These are phyloP conservation scores for Cyrtodaria siliqua DNA, from an alignment of 2,888 invertebrate genomes.

Conservation along the genomic window DNA sequence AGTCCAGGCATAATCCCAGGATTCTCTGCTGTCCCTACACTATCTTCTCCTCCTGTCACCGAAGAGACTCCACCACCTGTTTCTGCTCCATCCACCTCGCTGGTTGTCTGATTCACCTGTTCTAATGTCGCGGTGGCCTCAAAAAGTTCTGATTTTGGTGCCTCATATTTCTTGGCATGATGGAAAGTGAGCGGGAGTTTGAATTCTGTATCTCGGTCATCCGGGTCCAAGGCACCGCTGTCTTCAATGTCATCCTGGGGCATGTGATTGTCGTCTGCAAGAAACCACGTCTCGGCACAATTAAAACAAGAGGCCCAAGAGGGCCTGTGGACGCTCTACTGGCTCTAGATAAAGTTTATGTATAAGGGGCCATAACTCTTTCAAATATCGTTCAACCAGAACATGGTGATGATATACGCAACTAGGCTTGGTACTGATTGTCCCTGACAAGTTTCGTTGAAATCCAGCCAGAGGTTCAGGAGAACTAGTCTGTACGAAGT, in stretches of 20 bases:
- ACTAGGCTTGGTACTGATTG: no score
- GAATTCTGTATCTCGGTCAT: conserved; percentile 59
- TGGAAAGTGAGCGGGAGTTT: conserved; percentile 19
- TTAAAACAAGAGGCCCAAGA: no score
- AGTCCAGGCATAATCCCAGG: neutral
- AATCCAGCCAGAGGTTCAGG: no score
- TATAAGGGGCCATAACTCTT: no score
- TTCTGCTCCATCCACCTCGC: neutral
- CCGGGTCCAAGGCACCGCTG: conserved; percentile 59
- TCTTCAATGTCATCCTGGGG: conserved; percentile 70
- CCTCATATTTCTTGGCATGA: conserved; percentile 17
- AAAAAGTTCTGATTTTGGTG: neutral
- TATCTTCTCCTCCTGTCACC: neutral
- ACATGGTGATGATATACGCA: no score
- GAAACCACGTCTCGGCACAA: no score
- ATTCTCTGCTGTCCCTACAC: neutral
- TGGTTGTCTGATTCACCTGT: conserved; percentile 1
- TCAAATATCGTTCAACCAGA: no score
- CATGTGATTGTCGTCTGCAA: conserved; percentile 68
- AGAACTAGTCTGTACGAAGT: no score
- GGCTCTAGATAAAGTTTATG: no score
- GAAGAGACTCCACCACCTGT: neutral
- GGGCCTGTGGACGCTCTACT: no score
- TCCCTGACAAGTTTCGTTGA: no score
- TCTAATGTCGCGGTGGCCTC: neutral